Evolutionary conservation across 2,888 invertebrate species (phyloP), one percentile per base, ranked within the genome.

Genomic region (Diplolepis rosae): DNA sequence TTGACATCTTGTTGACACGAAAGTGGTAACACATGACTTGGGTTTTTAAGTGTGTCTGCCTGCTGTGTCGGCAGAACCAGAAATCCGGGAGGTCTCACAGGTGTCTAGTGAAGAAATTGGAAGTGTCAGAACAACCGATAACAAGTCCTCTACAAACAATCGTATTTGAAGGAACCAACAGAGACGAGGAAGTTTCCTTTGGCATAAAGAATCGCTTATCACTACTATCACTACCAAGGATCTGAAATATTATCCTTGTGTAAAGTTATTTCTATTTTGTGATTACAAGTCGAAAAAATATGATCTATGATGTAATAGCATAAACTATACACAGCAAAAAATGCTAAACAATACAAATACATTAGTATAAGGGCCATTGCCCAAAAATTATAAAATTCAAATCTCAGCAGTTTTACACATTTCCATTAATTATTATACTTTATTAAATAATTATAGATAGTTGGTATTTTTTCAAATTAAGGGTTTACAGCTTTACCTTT

Each of bases 141-240:
- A 61, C 61, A 61, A 61, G 61, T 61, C 61, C 61, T 61, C 61
- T 35, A 61, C 61, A 61, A 61, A 61, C 61, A 61, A 61, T 61
- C 39, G 39, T 61, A 56, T 35, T 22, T 56, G 9, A 22, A 48
- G 45, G 2, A 6, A 27, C 52, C n/a, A 28, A 52, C n/a, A 52
- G 7, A 52, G 52, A 52, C 6, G 7, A 22, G 35, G n/a, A 56
- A 39, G 56, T 61, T 61, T 22, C 39, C 22, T 22, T 6, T 39
- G 24, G 7, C 35, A 39, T 35, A 56, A 22, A 61, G 32, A 61
- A 39, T 39, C 61, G 22, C 35, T 39, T 61, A 61, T 61, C 24
- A 22, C 39, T 27, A 2, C 3, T 28, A 27, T 52, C 27, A 52
- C 15, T 48, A 18, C 6, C 22, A 9, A 1, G 22, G 22, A 48